phyloP scores from a whole-genome alignment of 92 coral and sea anemone genomes.

The Parazoanthus atlanticus region DNA sequence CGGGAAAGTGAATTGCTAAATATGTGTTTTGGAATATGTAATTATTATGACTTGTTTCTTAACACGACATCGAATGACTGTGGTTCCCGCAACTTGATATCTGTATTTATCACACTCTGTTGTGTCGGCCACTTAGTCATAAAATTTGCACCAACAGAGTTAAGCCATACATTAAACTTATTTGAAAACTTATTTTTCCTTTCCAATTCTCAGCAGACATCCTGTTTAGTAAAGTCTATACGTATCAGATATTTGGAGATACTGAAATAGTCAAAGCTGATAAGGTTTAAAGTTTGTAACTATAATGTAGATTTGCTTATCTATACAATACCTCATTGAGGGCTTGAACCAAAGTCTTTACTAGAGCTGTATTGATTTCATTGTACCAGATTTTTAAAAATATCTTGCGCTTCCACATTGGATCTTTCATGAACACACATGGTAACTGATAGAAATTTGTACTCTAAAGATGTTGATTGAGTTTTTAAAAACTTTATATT shows the following conservation, averaged over 20 bases:
- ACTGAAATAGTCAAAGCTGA: too few species aligned
- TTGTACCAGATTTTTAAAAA: too few species aligned
- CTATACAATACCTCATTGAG: too few species aligned
- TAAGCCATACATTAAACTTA: not conserved
- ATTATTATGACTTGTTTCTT: conserved; percentile 2
- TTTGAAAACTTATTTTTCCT: not conserved
- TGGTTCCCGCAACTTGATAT: not conserved
- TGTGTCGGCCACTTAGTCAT: not conserved
- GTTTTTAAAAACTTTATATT: too few species aligned
- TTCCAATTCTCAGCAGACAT: not conserved
- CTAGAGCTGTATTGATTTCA: too few species aligned
- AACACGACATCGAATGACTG: not conserved
- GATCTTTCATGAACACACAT: too few species aligned
- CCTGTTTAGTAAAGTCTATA: not conserved
- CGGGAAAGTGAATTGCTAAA: conserved; percentile 14
- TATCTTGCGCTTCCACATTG: too few species aligned
- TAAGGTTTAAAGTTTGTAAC: too few species aligned
- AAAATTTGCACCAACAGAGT: not conserved
- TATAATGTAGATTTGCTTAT: too few species aligned
- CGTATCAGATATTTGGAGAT: not conserved
- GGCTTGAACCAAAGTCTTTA: too few species aligned
- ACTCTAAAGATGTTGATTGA: too few species aligned
- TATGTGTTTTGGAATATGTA: conserved; percentile 20
- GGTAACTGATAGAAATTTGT: too few species aligned
- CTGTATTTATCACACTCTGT: not conserved